phyloP scores from a whole-genome alignment of 2,113 vertebrate genomes.

The Oceanodroma tethys region DNA sequence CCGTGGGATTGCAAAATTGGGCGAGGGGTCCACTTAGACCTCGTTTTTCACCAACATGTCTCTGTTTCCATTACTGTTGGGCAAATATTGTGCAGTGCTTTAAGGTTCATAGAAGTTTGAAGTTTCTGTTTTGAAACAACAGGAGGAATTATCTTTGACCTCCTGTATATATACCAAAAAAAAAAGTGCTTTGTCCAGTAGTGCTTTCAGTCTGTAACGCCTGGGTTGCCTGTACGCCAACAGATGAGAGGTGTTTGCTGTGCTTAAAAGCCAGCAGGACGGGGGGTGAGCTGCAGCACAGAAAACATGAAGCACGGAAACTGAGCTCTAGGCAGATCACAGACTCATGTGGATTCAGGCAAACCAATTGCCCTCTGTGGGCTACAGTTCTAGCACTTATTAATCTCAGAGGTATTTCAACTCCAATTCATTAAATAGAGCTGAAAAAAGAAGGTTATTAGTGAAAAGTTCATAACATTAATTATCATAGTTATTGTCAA shows the following conservation, averaged over 20 bases:
- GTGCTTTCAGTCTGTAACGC: neutral
- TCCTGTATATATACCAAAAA: neutral
- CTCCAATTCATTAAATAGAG: neutral
- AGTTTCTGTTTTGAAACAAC: neutral
- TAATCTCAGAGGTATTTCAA: neutral
- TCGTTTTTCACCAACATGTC: neutral
- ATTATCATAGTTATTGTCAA: neutral
- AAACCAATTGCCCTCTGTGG: neutral
- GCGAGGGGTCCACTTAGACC: neutral
- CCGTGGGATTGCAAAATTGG: neutral
- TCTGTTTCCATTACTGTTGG: neutral
- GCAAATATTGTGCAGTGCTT: neutral
- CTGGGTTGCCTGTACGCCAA: neutral
- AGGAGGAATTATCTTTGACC: neutral
- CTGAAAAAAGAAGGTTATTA: neutral
- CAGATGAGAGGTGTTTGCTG: neutral
- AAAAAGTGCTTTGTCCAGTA: neutral
- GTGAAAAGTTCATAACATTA: neutral
- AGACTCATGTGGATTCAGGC: fast-evolving
- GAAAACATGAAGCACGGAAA: neutral
- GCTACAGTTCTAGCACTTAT: neutral
- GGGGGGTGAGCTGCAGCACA: neutral
- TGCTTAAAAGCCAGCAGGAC: neutral
- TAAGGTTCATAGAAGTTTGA: neutral
- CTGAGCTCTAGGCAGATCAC: neutral